Conservation (phyloP, 1,140 invertebrate species). For the Drosophila auraria region DNA sequence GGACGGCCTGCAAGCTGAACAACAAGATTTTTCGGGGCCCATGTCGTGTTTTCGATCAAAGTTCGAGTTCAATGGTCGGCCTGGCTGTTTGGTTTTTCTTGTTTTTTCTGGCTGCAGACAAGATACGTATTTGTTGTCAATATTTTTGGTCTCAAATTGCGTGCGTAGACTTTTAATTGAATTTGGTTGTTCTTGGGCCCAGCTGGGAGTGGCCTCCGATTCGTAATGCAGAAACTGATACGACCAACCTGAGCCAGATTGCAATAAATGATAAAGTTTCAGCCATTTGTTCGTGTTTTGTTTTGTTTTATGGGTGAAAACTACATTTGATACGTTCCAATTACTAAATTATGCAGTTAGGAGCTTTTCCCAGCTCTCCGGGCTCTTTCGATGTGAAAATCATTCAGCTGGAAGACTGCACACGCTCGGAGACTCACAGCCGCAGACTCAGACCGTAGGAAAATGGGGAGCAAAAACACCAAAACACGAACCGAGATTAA, state of each 20-base stretch:
- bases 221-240: constrained; percentile 40
- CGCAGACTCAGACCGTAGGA: constrained; percentile 7
- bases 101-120: constrained; percentile 43
- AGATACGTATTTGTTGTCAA: constrained; percentile 49
- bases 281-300: constrained; percentile 4
- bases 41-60: constrained; percentile 47
- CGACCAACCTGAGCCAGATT: constrained; percentile 14
- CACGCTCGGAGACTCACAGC: constrained; percentile 42
- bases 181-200: constrained; percentile 45
- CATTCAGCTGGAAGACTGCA: constrained; percentile 83
- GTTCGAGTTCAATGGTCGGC: constrained; percentile 47
- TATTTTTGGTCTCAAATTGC: constrained; percentile 64
- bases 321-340: constrained; percentile 83
- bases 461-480: not conserved
- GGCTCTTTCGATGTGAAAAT: constrained; percentile 63
- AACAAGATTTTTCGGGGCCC: constrained; percentile 37
- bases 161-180: constrained; percentile 80
- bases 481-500: constrained; percentile 51
- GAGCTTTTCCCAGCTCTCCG: constrained; percentile 17
- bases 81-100: constrained; percentile 21
- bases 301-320: constrained; percentile 54
- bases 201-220: constrained; percentile 15
- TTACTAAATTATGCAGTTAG: constrained; percentile 77
- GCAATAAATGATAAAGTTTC: constrained; percentile 36
- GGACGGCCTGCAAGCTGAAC: constrained; percentile 1